Conservation (phyloP, 2,113 vertebrate species). For the Columbina picui region DNA sequence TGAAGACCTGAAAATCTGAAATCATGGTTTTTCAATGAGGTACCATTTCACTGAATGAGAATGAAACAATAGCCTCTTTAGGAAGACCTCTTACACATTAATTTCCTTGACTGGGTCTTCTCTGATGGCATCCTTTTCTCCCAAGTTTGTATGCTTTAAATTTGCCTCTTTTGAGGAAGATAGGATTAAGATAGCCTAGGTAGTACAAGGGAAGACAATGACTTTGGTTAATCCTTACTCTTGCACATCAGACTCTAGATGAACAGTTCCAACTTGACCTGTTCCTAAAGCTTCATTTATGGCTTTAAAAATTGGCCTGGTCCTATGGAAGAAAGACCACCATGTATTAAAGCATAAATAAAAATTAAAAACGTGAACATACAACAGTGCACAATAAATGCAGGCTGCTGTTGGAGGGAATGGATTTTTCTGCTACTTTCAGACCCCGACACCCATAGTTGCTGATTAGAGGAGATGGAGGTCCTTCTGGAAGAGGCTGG, state of each 20-base stretch:
- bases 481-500: conserved; percentile 38
- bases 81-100: background rate
- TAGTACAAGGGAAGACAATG: conserved; percentile 13
- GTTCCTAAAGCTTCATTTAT: conserved; percentile 58
- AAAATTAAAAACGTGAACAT: conserved; percentile 31
- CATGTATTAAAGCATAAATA: conserved; percentile 34
- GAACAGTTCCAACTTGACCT: background rate
- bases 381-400: conserved; percentile 27
- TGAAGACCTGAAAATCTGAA: background rate
- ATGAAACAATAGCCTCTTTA: background rate
- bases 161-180: background rate
- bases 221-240: conserved; percentile 40
- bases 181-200: background rate
- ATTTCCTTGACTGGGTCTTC: background rate
- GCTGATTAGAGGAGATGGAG: conserved; percentile 42
- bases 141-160: background rate
- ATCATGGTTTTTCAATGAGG: background rate
- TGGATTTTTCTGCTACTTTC: conserved; percentile 52
- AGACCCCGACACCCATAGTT: conserved; percentile 14
- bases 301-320: conserved; percentile 60
- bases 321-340: conserved; percentile 34
- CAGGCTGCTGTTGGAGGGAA: conserved; percentile 31
- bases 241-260: background rate
- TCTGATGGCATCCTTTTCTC: background rate
- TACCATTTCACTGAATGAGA: background rate